Evolutionary conservation across 1,140 invertebrate genomes (phyloP), one percentile per base, ranked within the genome.

Genomic region (Aethina tumida): DNA sequence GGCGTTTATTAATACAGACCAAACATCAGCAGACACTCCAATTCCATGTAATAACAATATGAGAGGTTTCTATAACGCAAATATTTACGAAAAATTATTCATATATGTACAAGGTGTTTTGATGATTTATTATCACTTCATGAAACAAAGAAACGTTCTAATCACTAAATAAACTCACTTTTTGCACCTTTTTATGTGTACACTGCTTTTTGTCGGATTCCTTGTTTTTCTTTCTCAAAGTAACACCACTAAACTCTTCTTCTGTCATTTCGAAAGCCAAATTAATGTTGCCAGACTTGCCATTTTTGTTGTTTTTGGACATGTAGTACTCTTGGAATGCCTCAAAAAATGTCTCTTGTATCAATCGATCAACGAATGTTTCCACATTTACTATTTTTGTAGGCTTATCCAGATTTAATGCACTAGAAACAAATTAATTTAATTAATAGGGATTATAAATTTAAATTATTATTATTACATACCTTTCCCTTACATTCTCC

Each of bases 41-140:
- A 83, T 78, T 5, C 81, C 80, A 58, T 85, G 81, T 14, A 84
- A 64, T 45, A 85, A 78, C 35, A 82, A 74, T 36, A 84, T 62
- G 15, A 69, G 56, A 4, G 75, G 75, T 55, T 74, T 75, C 39
- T 51, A 30, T 1, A 35, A 43, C n/a, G 25, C 31, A 41, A 30
- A 2, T 9, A 7, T 8, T 15, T 31, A 13, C 10, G 4, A 31
- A 31, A 15, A 13, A 31, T 5, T 31, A 10, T 15, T 13, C 18
- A 4, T 2, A 31, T 15, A 15, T 15, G 4, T 13, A 15, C 7
- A 31, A 31, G 15, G 29, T 10, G 8, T n/a, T n/a, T 31, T 13
- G 29, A 17, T 4, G 29, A 4, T 31, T 14, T 31, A 31, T 10
- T 3, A 14, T 4, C 15, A 2, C n/a, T n/a, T 1, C 10, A 24